Evolutionary conservation across 1,140 invertebrate genomes (phyloP), one percentile per base, ranked within the genome.

Genomic region (Coelopa frigida): DNA sequence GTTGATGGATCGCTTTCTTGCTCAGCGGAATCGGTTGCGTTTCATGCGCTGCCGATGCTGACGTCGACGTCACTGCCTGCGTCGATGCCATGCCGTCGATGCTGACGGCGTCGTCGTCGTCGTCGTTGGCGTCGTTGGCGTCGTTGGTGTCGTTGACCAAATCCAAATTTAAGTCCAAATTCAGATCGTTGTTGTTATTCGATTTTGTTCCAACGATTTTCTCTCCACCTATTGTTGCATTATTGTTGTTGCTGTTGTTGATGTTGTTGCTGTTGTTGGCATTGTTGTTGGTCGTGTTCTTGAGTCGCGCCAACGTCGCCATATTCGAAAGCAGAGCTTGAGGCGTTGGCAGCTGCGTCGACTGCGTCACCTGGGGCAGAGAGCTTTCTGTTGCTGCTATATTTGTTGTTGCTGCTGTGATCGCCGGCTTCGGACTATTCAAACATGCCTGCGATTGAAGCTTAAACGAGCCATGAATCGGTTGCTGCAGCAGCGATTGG

Each of bases 401-500:
- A 29, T 15, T 15, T 36, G 7, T 15, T n/a, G 15, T 36, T n/a
- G n/a, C n/a, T n/a, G n/a, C n/a, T n/a, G 7, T 11, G 7, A 41
- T 26, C 7, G 22, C 23, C 41, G 44, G 41, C 41, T 53, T 48
- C 42, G 54, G 44, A 37, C 50, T 61, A 56, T 56, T 48, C 39
- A 61, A 49, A 55, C 65, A 68, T 54, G 44, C 51, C 55, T 70
- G 66, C 11, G 63, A 59, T 51, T 75, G 74, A 61, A 78, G 61
- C 60, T 74, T 75, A 66, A 72, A 78, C 40, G 73, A 75, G 55
- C 75, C 76, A 50, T 61, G 60, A 48, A 73, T 65, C 61, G 70
- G 70, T 46, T 70, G 75, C 52, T 77, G 76, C 70, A 77, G 70
- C 32, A 78, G 76, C 76, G 84, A 76, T 68, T 77, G 75, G 50